phyloP scores from a whole-genome alignment of 1,140 invertebrate genomes.

The Drepana arcuata region DNA sequence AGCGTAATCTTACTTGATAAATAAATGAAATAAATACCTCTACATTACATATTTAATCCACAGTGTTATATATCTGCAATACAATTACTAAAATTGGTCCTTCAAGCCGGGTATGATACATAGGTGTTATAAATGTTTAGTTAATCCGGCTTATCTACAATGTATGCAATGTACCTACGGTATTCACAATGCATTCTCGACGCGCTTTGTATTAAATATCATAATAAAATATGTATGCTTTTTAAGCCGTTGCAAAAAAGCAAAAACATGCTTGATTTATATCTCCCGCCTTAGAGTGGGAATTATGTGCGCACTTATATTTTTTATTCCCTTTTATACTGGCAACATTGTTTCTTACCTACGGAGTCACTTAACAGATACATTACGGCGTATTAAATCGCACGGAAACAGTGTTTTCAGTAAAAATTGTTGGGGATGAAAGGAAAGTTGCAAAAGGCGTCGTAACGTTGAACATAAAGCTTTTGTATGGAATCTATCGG shows the following conservation, averaged over 20 bases:
- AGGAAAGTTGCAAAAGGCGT: constrained; percentile 58
- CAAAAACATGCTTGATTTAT: constrained; percentile 55
- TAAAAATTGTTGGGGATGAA: constrained; percentile 62
- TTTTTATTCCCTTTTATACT: constrained; percentile 56
- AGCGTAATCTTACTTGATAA: no score
- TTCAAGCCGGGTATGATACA: no score
- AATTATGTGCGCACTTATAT: constrained; percentile 54
- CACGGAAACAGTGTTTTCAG: constrained; percentile 67
- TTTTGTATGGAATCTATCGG: constrained; percentile 63
- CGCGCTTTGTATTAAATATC: constrained; percentile 52
- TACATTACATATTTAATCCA: no score
- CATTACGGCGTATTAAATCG: constrained; percentile 63
- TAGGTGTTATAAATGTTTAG: no score
- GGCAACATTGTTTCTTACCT: constrained; percentile 52
- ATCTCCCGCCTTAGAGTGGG: constrained; percentile 37
- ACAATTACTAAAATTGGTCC: no score
- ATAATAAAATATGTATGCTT: constrained; percentile 44
- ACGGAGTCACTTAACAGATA: constrained; percentile 57
- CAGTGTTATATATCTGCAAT: no score
- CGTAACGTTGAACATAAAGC: constrained; percentile 64
- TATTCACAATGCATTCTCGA: no score
- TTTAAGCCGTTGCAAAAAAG: constrained; percentile 40
- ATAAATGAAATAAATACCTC: no score
- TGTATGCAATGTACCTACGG: no score
- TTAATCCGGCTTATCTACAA: no score